A percentile compares a stretch with the other conserved stretches of the same genome.
phyloP scores from a whole-genome alignment of 2,888 invertebrate genomes.

The Xiphydria camelus region DNA sequence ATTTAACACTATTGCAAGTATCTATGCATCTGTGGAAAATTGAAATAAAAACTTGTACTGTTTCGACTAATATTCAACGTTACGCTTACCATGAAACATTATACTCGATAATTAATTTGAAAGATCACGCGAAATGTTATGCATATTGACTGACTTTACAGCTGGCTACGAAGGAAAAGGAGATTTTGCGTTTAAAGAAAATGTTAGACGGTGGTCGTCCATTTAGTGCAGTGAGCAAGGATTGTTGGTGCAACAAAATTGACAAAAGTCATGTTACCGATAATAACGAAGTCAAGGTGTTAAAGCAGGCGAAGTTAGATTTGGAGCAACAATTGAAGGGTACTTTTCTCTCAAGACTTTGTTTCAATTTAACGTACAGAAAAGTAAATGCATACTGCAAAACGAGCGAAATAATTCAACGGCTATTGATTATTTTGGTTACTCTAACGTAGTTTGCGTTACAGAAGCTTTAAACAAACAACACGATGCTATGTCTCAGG shows the following conservation, averaged over 20 bases:
- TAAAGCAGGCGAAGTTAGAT: conserved; percentile 65
- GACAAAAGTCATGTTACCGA: conserved; percentile 47
- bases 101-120: too few species aligned
- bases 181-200: conserved; percentile 70
- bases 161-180: conserved; percentile 62
- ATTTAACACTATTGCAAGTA: too few species aligned
- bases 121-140: conserved; percentile 57
- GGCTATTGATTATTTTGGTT: conserved; percentile 4
- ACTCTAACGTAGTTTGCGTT: conserved; percentile 21
- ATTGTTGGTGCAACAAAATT: conserved; percentile 67
- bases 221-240: conserved; percentile 65
- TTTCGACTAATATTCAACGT: too few species aligned
- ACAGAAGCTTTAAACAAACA: conserved; percentile 67
- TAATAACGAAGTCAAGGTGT: conserved; percentile 60
- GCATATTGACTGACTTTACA: conserved; percentile 33
- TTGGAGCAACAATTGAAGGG: conserved; percentile 63
- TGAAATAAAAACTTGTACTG: too few species aligned
- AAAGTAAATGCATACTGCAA: too few species aligned
- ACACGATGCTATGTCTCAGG: conserved; percentile 81
- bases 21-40: too few species aligned
- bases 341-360: too few species aligned
- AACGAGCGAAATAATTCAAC: too few species aligned
- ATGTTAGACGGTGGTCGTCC: conserved; percentile 76
- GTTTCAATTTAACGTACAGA: neutral
- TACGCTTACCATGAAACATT: too few species aligned